These are phyloP conservation scores for Chrysolina haemoptera DNA, from an alignment of 2,888 invertebrate genomes.

Conservation along the genomic window DNA sequence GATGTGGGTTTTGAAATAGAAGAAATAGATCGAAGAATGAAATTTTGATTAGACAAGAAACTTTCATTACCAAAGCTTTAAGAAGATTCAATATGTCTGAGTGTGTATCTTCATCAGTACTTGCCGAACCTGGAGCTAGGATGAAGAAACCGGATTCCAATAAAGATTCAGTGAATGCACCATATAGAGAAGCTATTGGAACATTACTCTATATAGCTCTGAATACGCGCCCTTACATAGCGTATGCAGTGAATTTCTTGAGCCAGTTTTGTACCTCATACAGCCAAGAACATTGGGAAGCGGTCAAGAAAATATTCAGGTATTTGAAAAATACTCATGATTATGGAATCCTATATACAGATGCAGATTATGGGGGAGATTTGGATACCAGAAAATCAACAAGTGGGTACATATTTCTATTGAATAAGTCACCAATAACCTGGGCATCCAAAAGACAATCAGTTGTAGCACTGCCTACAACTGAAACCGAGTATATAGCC, in stretches of 20 bases:
- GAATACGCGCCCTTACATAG: not conserved
- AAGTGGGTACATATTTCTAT: not conserved
- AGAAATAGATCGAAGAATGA: too few relatives aligned
- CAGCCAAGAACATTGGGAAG: constrained; percentile 5
- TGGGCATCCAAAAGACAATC: not conserved
- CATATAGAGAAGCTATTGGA: not conserved
- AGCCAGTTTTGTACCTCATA: constrained; percentile 9
- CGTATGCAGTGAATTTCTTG: constrained; percentile 1
- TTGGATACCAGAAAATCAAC: not conserved
- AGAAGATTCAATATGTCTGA: constrained; percentile 7
- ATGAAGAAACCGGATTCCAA: not conserved
- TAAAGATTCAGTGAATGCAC: not conserved
- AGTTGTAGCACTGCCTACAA: not conserved
- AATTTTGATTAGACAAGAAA: too few relatives aligned
- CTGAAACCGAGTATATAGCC: not conserved
- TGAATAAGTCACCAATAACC: not conserved
- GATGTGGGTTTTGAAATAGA: too few relatives aligned
- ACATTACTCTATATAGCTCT: not conserved
- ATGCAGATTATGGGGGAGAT: not conserved
- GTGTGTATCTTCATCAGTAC: constrained; percentile 9
- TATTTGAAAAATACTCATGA: constrained; percentile 4
- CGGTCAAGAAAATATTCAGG: constrained; percentile 5
- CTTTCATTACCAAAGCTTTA: too few relatives aligned
- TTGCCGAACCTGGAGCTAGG: constrained; percentile 24
- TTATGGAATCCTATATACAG: not conserved